phyloP scores from a whole-genome alignment of 92 coral and sea anemone species.

The Umimayanthus chanpuru region DNA sequence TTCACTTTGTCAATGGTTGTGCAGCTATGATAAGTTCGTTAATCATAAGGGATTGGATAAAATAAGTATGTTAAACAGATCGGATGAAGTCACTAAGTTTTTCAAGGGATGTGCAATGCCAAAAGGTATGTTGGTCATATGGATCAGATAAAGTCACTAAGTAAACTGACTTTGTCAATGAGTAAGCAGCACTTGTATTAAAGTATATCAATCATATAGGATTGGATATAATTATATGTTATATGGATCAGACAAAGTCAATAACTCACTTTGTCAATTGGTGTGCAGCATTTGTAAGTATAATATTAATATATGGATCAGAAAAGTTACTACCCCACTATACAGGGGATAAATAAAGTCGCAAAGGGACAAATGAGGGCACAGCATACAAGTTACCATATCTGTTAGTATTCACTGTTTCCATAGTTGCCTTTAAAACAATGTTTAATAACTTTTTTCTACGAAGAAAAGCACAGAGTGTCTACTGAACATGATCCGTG shows the following conservation, averaged over 20 bases:
- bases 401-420: neutral
- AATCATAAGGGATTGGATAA: too few relatives aligned
- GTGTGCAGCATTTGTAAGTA: too few relatives aligned
- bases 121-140: slow-evolving; percentile 49
- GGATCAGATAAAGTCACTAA: too few relatives aligned
- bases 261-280: too few relatives aligned
- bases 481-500: slow-evolving; percentile 81
- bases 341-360: neutral
- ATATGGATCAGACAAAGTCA: too few relatives aligned
- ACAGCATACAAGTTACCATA: neutral
- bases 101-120: slow-evolving; percentile 76
- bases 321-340: too few relatives aligned
- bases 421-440: neutral
- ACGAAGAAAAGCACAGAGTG: slow-evolving; percentile 75
- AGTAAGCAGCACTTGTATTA: too few relatives aligned
- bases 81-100: slow-evolving; percentile 42
- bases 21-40: neutral
- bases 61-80: too few relatives aligned
- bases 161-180: too few relatives aligned
- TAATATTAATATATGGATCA: too few relatives aligned
- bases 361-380: neutral
- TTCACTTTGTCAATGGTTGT: slow-evolving; percentile 76
- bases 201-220: too few relatives aligned
- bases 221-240: too few relatives aligned
- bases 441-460: neutral